Conservation (phyloP, 2,888 invertebrate species). For the Megamerina dolium region DNA sequence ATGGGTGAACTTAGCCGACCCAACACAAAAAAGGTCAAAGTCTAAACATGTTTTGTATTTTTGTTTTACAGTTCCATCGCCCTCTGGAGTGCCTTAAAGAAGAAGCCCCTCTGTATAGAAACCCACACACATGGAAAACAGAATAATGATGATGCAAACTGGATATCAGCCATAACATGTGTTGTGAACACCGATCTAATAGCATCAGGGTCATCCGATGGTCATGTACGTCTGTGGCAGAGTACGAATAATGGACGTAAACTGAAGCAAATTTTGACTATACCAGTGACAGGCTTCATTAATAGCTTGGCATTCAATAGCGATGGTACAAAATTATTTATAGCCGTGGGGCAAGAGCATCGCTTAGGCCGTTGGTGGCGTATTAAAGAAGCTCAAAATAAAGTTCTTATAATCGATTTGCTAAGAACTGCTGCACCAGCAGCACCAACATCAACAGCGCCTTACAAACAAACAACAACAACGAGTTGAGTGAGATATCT, state of each 20-base stretch:
- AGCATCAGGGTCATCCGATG: conserved; percentile 85
- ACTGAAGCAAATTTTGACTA: conserved; percentile 61
- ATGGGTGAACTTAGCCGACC: conserved; percentile 58
- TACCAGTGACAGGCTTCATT: conserved; percentile 75
- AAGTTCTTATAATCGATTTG: conserved; percentile 64
- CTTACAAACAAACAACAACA: no score
- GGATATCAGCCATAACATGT: conserved; percentile 80
- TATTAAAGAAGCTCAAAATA: conserved; percentile 71
- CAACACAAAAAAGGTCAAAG: background rate
- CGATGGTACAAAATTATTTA: conserved; percentile 74
- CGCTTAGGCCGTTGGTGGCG: conserved; percentile 88
- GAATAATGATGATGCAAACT: conserved; percentile 65
- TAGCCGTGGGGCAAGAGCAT: conserved; percentile 88
- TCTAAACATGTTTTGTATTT: background rate
- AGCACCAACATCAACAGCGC: no score
- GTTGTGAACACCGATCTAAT: conserved; percentile 82
- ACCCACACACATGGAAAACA: conserved; percentile 68
- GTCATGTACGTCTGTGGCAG: conserved; percentile 79
- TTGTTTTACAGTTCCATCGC: conserved; percentile 55
- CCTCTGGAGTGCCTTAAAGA: conserved; percentile 77
- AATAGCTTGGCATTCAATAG: conserved; percentile 78
- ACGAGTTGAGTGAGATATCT: no score
- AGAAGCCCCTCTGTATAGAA: conserved; percentile 72
- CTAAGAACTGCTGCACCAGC: no score
- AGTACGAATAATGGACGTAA: conserved; percentile 67